Conservation (phyloP, 1,140 invertebrate species). For the Tetramorium parvispinum region DNA sequence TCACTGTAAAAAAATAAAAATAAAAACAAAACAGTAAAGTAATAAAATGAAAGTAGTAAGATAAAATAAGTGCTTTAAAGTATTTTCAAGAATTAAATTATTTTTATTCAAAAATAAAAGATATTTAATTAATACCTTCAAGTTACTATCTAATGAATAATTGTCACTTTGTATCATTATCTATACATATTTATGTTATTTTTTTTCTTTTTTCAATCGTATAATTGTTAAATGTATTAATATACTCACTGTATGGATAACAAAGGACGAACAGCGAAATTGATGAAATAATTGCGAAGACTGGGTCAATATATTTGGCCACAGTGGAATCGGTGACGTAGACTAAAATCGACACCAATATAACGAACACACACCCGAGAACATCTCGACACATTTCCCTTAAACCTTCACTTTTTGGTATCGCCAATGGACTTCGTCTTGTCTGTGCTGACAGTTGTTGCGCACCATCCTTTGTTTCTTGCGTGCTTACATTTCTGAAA, state of each 20-base stretch:
- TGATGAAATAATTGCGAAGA: conserved; percentile 89
- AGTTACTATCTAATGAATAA: neutral
- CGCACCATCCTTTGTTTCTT: conserved; percentile 84
- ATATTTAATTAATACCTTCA: neutral
- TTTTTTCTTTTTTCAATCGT: neutral
- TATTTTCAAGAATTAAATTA: conserved; percentile 16
- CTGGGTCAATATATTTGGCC: conserved; percentile 91
- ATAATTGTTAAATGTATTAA: neutral
- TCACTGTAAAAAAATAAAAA: conserved; percentile 86
- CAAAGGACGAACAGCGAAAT: conserved; percentile 88
- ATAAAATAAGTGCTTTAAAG: neutral
- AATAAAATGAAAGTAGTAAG: neutral
- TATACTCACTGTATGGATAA: conserved; percentile 90
- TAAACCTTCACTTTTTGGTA: conserved; percentile 83
- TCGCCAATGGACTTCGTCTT: conserved; percentile 80
- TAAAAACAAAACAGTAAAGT: neutral
- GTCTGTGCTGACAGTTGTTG: conserved; percentile 83
- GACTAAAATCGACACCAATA: conserved; percentile 88
- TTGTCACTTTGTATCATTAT: neutral
- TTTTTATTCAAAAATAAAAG: neutral
- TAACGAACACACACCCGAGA: conserved; percentile 89
- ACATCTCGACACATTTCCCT: conserved; percentile 89
- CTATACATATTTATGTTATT: neutral
- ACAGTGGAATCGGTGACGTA: conserved; percentile 87
- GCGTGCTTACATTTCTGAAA: conserved; percentile 83